Evolutionary conservation across 2,113 vertebrate species (phyloP).

Genomic region (Seriola dumerili): DNA sequence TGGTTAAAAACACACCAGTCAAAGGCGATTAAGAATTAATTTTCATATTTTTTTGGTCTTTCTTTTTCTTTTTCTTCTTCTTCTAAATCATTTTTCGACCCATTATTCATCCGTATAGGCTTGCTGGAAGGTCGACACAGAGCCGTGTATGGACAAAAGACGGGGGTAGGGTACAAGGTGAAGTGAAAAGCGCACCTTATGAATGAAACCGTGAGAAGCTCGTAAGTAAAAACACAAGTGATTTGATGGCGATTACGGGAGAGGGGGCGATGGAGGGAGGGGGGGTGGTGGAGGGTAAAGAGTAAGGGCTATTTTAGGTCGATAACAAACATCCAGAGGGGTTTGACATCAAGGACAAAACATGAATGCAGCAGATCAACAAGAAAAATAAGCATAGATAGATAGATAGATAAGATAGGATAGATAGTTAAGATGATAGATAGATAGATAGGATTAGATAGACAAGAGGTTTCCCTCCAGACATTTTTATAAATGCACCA

Average conservation of each 20-base stretch:
- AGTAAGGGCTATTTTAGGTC: conserved; percentile 82
- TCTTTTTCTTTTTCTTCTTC: not conserved
- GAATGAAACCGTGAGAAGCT: conserved; percentile 87
- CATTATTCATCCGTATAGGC: conserved; percentile 47
- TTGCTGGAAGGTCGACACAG: conserved; percentile 58
- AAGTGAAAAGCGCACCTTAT: conserved; percentile 86
- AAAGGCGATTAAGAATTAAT: conserved; percentile 41
- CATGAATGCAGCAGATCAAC: conserved; percentile 74
- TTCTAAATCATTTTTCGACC: not conserved
- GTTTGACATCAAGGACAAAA: conserved; percentile 78
- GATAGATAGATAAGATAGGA: conserved; percentile 70
- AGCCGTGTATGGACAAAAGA: conserved; percentile 73
- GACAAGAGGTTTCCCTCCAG: conserved; percentile 23
- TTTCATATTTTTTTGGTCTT: conserved; percentile 23
- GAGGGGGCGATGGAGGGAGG: conserved; percentile 19
- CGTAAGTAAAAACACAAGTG: conserved; percentile 87
- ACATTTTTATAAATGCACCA: conserved; percentile 57
- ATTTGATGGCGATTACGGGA: conserved; percentile 84
- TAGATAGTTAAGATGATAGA: too few relatives aligned
- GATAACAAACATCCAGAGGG: conserved; percentile 78
- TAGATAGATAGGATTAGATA: conserved; percentile 72
- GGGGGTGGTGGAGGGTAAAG: conserved; percentile 53
- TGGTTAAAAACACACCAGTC: conserved; percentile 49
- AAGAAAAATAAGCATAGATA: conserved; percentile 55
- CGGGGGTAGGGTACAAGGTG: conserved; percentile 77